Base-by-base conservation (phyloP, 2,113 vertebrate species). In the Etia nguti region DNA sequence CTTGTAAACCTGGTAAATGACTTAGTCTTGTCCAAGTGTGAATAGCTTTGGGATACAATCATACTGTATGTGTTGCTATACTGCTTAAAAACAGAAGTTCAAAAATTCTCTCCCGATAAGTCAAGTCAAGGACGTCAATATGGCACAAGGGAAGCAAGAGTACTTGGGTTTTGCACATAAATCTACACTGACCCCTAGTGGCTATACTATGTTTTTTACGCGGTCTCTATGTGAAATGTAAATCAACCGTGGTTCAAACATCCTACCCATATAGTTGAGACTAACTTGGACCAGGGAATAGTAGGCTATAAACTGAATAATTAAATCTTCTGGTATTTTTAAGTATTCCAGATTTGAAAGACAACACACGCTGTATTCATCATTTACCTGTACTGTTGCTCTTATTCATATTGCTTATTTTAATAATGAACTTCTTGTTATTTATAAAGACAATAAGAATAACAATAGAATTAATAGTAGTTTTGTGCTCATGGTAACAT, bases 1-100 rank as follows among this genome's bases (percentile, higher is more conserved):
- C 98, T 95, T 98, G 98, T 97, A 99, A 99, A 97, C 97, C 97
- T 97, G 98, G 98, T 99, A 91, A 73, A 79, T 29, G 83, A 6
- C 13, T 15, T 20, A 22, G 8, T 87, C 4, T 41, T 50, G 1
- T 41, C 6, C 1, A 24, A 81, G 12, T 79, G 12, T 82, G 29
- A 62, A 9, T 55, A 48, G 3, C 4, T 55, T 79, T 41, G 34
- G 52, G 15, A 16, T 81, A 16, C 34, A 48, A 9, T 83, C 15
- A 70, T 55, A 36, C 31, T 3, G 31, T 10, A 15, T 48, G 10
- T 38, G 10, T 79, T 41, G 13, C 48, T 89, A 11, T 60, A 31
- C 15, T 22, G 54, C 36, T 77, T 20, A 31, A 20, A 57, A 83
- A 34, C 52, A 83, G 31, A 65, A 46, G 38, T 82, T 84, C 3